Base-by-base conservation (phyloP, 2,888 invertebrate species). In the Brachyopa scutellaris region DNA sequence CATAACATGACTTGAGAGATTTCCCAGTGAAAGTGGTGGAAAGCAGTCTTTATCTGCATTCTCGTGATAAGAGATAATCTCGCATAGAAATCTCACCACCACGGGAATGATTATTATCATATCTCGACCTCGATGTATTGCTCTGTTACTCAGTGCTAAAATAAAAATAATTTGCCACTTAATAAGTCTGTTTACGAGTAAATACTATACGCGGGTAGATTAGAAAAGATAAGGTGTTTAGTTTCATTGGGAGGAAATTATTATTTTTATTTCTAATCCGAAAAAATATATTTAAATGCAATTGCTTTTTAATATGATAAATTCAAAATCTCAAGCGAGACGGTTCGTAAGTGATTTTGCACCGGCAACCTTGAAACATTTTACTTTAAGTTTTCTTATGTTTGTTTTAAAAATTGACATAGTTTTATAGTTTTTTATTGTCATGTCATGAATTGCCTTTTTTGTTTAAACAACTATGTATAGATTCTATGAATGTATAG, bases 41-140 rank as follows among this genome's bases (percentile, higher is more conserved):
- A 33, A 49, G 21, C 17, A 15, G 31, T 2, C 15, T 33, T 19
- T 23, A 49, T 51, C 19, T 9, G 11, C 11, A 1, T 36, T n/a
- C 23, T 9, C 1, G 15, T 31, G 61, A 61, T 40, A 72, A 64
- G 55, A 26, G 45, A 29, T 55, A 55, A 73, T 64, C 72, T 40
- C 17, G 2, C 11, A 5, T 8, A 33, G 3, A 64, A 45, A 62
- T 55, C 73, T 55, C 45, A 47, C 55, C 55, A 55, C 62, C 55
- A 62, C n/a, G 53, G 47, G 6, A 45, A n/a, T 8, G 29, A 62
- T 47, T 53, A 51, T 36, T 53, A 45, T 53, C 72, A 53, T 72
- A 72, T 72, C 72, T 5, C 23, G 9, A 15, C 13, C 33, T 40
- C 31, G 21, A 40, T 40, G 40, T 53, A 26, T 26, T 26, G 4